Percentiles rank a stretch among this genome's conserved stretches.
Evolutionary conservation across 2,888 invertebrate species (phyloP).

Genomic region (Eurytoma californica): DNA sequence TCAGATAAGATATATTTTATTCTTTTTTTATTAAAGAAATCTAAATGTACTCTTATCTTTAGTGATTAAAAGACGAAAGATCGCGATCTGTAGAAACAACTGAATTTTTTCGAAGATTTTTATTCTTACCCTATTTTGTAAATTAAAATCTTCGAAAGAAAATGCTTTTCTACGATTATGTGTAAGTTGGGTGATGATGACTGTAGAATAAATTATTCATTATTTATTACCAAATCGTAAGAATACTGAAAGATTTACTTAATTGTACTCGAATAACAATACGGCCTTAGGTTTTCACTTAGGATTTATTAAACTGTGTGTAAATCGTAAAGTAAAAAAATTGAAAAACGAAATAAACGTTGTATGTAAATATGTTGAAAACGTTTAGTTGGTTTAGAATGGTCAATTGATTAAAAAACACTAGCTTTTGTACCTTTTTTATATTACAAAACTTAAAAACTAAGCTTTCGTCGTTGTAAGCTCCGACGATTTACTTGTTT

Average conservation of each 20-base stretch:
- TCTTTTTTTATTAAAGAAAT: too few species aligned
- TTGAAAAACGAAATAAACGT: slow-evolving; percentile 5
- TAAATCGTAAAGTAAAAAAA: slow-evolving; percentile 13
- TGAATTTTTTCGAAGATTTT: slow-evolving; percentile 33
- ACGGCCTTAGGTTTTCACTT: slow-evolving; percentile 13
- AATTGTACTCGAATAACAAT: not conserved
- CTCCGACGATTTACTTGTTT: too few species aligned
- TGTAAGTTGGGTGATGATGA: slow-evolving; percentile 9
- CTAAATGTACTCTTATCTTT: too few species aligned
- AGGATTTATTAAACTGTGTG: slow-evolving; percentile 14
- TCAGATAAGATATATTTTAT: too few species aligned
- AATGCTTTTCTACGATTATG: slow-evolving; percentile 15
- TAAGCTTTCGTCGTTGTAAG: too few species aligned
- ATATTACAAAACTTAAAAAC: too few species aligned
- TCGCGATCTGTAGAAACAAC: not conserved
- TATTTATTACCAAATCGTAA: slow-evolving; percentile 44
- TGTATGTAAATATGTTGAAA: slow-evolving; percentile 44
- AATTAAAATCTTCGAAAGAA: slow-evolving; percentile 30
- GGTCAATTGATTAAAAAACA: too few species aligned
- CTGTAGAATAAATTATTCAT: slow-evolving; percentile 41
- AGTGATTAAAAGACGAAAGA: too few species aligned
- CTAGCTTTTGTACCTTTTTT: too few species aligned
- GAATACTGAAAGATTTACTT: slow-evolving; percentile 13
- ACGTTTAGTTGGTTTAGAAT: slow-evolving; percentile 26
- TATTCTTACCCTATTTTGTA: not conserved